Conservation (phyloP, 2,888 invertebrate species). For the Theretra japonica region DNA sequence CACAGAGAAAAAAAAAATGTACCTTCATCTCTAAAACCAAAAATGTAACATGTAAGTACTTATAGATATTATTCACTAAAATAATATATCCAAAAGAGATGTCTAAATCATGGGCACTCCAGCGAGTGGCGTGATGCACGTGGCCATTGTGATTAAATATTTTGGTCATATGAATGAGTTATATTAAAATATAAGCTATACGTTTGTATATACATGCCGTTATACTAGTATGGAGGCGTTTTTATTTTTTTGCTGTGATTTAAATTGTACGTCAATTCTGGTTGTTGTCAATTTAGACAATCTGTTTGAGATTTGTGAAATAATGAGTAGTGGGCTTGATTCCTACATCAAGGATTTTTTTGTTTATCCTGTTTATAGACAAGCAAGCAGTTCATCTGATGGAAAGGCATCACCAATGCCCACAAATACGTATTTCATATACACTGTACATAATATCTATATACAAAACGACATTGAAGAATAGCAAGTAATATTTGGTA, state of each 20-base stretch:
- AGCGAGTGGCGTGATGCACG: slow-evolving; percentile 44
- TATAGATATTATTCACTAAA: too few relatives aligned
- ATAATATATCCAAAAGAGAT: not conserved
- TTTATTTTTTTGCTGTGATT: not conserved
- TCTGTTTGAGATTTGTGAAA: not conserved
- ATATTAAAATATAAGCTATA: slow-evolving; percentile 33
- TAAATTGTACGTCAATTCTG: not conserved
- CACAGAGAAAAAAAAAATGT: too few relatives aligned
- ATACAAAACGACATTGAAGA: too few relatives aligned
- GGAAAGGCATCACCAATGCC: too few relatives aligned
- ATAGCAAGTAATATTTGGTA: too few relatives aligned
- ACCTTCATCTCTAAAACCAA: too few relatives aligned
- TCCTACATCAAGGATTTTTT: too few relatives aligned
- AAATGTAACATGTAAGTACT: too few relatives aligned
- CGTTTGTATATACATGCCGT: not conserved
- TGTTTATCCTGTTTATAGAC: too few relatives aligned
- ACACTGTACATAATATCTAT: too few relatives aligned
- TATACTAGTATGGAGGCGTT: not conserved
- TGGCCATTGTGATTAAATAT: slow-evolving; percentile 55
- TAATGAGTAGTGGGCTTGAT: not conserved
- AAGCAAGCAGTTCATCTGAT: too few relatives aligned
- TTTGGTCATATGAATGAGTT: slow-evolving; percentile 61
- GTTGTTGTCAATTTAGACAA: not conserved
- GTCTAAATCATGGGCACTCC: slow-evolving; percentile 23
- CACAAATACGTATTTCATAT: too few relatives aligned